Conservation (phyloP, 2,113 vertebrate genomes). For the Myotis lucifugus region DNA sequence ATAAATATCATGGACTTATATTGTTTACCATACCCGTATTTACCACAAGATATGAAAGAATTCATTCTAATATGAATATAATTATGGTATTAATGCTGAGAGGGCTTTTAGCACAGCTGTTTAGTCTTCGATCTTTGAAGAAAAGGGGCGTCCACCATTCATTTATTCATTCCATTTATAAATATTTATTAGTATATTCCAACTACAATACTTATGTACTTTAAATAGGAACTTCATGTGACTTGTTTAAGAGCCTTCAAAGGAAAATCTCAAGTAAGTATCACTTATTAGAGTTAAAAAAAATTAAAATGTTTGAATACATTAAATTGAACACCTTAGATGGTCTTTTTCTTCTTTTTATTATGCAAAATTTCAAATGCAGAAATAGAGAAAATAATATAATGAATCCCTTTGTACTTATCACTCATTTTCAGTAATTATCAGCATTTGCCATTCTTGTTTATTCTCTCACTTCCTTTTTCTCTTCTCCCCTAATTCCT, state of each 20-base stretch:
- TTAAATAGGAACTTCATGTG: neutral
- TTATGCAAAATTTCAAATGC: neutral
- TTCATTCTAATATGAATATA: neutral
- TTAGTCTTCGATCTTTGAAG: conserved; percentile 7
- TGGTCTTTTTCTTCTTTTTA: neutral
- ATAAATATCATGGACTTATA: conserved; percentile 7
- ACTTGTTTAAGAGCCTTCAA: neutral
- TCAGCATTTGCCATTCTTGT: neutral
- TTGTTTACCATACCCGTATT: neutral
- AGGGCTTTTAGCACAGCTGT: neutral
- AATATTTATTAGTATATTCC: neutral
- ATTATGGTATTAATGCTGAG: neutral
- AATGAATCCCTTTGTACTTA: neutral
- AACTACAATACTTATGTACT: neutral
- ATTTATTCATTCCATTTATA: conserved; percentile 4
- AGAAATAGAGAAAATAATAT: neutral
- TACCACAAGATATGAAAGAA: neutral
- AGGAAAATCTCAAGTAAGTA: neutral
- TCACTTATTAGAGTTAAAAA: neutral
- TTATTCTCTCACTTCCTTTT: conserved; percentile 11
- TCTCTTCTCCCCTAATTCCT: neutral
- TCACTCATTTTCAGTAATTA: neutral
- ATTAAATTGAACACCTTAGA: neutral
- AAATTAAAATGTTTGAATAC: neutral
- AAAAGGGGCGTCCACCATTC: neutral